phyloP scores from a whole-genome alignment of 2,113 vertebrate genomes.

The Myrmecophaga tridactyla region DNA sequence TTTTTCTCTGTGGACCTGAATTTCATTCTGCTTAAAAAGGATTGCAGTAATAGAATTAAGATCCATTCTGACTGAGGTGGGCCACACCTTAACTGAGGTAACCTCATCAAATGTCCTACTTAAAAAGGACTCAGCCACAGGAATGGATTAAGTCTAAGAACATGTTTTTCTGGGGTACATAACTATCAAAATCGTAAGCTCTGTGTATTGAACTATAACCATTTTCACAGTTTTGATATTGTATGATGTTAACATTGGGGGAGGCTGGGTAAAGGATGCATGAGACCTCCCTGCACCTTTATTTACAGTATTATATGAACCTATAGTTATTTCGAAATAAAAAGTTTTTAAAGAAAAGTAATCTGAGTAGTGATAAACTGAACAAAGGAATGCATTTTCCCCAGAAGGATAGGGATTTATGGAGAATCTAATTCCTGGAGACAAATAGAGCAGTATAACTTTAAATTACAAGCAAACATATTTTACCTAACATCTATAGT shows the following conservation, averaged over 20 bases:
- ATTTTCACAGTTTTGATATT: background rate
- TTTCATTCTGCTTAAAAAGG: too few relatives aligned
- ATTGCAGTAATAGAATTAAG: too few relatives aligned
- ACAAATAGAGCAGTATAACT: background rate
- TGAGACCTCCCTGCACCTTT: background rate
- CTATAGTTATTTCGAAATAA: too few relatives aligned
- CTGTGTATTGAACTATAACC: background rate
- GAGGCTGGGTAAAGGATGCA: too few relatives aligned
- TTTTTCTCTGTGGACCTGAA: too few relatives aligned
- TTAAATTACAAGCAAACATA: background rate
- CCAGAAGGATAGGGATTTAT: background rate
- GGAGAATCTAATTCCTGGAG: background rate
- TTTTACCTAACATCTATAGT: background rate
- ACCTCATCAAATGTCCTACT: too few relatives aligned
- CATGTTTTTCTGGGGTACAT: background rate
- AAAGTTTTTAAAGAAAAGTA: background rate
- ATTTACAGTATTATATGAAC: background rate
- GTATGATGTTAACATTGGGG: background rate
- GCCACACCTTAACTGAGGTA: too few relatives aligned
- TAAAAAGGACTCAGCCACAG: too few relatives aligned
- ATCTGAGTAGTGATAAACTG: background rate
- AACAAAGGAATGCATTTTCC: background rate
- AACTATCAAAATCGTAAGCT: background rate
- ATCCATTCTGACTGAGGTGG: too few relatives aligned
- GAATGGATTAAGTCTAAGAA: too few relatives aligned